phyloP scores from a whole-genome alignment of 2,113 vertebrate genomes.

The Cettia cetti region DNA sequence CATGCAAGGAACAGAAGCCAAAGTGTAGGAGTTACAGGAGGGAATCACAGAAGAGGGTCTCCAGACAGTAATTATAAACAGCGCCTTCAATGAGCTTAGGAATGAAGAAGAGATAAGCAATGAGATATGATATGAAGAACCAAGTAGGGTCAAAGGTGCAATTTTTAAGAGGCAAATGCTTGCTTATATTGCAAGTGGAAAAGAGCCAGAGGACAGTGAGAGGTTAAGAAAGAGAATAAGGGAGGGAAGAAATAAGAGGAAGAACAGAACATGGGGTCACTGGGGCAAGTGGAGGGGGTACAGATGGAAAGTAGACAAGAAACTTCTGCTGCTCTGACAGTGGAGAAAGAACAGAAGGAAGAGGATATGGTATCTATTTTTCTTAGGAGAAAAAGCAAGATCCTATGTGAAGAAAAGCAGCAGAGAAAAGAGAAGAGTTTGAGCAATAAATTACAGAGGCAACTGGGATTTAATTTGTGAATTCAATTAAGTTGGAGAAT shows the following conservation, averaged over 20 bases:
- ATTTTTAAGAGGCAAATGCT: slow-evolving; percentile 43
- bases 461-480: slow-evolving; percentile 31
- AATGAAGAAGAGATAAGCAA: slow-evolving; percentile 36
- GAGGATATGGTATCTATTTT: background rate
- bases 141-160: slow-evolving; percentile 14
- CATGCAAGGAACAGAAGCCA: slow-evolving; percentile 48
- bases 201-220: slow-evolving; percentile 11
- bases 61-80: slow-evolving; percentile 54
- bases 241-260: background rate
- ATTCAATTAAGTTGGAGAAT: slow-evolving; percentile 31
- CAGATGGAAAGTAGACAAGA: slow-evolving; percentile 11
- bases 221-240: slow-evolving; percentile 38
- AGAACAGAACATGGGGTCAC: slow-evolving; percentile 6
- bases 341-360: background rate
- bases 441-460: background rate
- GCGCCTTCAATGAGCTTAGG: slow-evolving; percentile 40
- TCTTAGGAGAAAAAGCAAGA: background rate
- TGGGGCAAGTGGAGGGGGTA: slow-evolving; percentile 37
- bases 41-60: slow-evolving; percentile 28
- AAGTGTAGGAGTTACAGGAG: slow-evolving; percentile 41
- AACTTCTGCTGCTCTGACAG: slow-evolving; percentile 32
- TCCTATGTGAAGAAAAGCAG: background rate
- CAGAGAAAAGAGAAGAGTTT: background rate
- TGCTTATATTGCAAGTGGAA: slow-evolving; percentile 34
- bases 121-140: slow-evolving; percentile 46